Percentiles rank a stretch among this genome's conserved stretches.
Evolutionary conservation across 1,140 invertebrate genomes (phyloP).

Genomic region (Geopemphigus sp.): DNA sequence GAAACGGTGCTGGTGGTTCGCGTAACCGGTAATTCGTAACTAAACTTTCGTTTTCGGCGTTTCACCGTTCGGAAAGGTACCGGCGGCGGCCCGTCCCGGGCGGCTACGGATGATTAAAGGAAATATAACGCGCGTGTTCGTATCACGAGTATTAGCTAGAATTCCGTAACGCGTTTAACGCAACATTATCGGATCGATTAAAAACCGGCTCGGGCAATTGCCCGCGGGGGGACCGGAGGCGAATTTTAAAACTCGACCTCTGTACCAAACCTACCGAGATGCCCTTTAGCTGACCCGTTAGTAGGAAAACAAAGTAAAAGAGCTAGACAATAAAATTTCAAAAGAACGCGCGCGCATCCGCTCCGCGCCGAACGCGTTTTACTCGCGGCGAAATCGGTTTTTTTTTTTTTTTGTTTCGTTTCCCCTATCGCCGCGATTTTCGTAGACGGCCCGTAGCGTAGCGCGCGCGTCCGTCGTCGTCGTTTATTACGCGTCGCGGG

Average conservation of each 20-base stretch:
- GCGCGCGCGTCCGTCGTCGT: not conserved
- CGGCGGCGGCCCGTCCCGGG: too few species aligned
- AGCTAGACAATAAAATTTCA: not conserved
- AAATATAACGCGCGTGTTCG: too few species aligned
- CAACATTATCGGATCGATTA: conserved; percentile 28
- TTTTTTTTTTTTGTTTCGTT: too few species aligned
- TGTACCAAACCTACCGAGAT: conserved; percentile 10
- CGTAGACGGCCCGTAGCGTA: too few species aligned
- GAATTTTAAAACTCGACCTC: conserved; percentile 19
- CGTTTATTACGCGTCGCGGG: too few species aligned
- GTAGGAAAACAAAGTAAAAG: not conserved
- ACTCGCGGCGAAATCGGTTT: not conserved
- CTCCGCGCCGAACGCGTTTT: too few species aligned
- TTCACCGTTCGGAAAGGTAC: too few species aligned
- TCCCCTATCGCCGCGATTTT: too few species aligned
- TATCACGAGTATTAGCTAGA: not conserved
- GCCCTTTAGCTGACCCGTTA: conserved; percentile 11
- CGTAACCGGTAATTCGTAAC: too few species aligned
- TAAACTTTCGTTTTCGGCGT: too few species aligned
- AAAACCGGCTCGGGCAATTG: not conserved
- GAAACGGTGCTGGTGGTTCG: too few species aligned
- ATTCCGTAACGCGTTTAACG: not conserved
- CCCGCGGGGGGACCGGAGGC: not conserved
- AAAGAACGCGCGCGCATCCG: not conserved
- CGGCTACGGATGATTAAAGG: conserved; percentile 14